Conservation (phyloP, 1,140 invertebrate genomes). For the Brachionus asplanchnoidis region DNA sequence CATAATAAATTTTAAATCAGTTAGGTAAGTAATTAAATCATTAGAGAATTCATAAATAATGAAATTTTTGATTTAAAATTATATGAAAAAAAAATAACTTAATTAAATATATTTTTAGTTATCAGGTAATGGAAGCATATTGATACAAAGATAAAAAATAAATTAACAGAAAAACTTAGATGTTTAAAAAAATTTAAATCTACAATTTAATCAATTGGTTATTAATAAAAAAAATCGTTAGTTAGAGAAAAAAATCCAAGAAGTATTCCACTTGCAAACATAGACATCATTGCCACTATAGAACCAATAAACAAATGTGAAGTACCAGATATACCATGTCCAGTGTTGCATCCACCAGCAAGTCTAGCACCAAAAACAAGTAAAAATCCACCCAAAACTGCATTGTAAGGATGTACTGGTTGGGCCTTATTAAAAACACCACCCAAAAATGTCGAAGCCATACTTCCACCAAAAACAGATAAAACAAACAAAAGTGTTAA, state of each 20-base stretch:
- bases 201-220: neutral
- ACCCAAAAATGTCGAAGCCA: neutral
- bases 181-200: neutral
- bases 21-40: too few species aligned
- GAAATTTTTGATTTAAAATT: too few species aligned
- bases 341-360: slow-evolving; percentile 28
- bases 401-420: neutral
- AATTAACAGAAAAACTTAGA: neutral
- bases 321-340: slow-evolving; percentile 22
- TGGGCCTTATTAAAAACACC: neutral
- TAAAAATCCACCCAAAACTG: slow-evolving; percentile 20
- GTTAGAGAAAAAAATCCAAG: neutral
- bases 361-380: slow-evolving; percentile 28
- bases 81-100: too few species aligned
- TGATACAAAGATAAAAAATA: too few species aligned
- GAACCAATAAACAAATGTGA: slow-evolving; percentile 15
- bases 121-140: too few species aligned
- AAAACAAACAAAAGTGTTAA: neutral
- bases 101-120: too few species aligned
- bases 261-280: slow-evolving; percentile 20
- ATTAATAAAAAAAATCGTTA: slow-evolving; percentile 2
- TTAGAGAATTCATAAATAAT: too few species aligned
- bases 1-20: too few species aligned
- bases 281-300: slow-evolving; percentile 7
- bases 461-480: neutral